Conservation (phyloP, 2,797 vertebrate genomes). For the Podarcis lilfordi region DNA sequence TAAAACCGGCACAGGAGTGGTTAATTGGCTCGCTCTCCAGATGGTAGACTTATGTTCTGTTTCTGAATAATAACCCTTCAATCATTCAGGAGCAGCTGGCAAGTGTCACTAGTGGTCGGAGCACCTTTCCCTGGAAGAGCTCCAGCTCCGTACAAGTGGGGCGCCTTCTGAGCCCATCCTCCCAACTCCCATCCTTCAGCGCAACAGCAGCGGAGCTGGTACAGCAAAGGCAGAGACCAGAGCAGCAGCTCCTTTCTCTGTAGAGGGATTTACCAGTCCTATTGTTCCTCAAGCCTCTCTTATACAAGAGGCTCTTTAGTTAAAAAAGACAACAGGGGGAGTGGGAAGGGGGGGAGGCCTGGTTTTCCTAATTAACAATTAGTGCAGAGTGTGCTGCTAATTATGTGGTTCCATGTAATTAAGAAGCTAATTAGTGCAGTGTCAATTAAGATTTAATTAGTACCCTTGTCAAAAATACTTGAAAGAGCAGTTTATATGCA, state of each 20-base stretch:
- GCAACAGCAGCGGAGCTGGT: not conserved
- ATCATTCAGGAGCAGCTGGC: rapidly evolving
- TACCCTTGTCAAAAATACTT: constrained; percentile 80
- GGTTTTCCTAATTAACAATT: constrained; percentile 98
- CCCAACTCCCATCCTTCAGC: not conserved
- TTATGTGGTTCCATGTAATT: constrained; percentile 99
- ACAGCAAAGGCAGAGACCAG: not conserved
- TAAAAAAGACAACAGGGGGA: constrained; percentile 58
- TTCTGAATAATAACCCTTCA: not conserved
- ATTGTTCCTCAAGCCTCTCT: constrained; percentile 38
- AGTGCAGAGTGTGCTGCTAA: constrained; percentile 93
- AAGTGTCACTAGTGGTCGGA: not conserved
- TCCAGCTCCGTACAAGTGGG: not conserved
- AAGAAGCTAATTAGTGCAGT: constrained; percentile 98
- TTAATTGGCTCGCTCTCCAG: rapidly evolving
- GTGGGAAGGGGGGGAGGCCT: constrained; percentile 66
- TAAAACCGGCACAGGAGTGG: not conserved
- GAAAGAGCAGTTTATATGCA: constrained; percentile 68
- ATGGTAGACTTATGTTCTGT: not conserved
- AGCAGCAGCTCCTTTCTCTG: not conserved
- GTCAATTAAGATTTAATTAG: constrained; percentile 99
- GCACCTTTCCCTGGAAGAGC: not conserved
- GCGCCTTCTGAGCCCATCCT: not conserved
- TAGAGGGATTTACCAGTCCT: constrained; percentile 16
- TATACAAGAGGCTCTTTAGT: constrained; percentile 56